Evolutionary conservation across 2,113 vertebrate species (phyloP), one percentile per base, ranked within the genome.

Genomic region (Ramphastos sulfuratus): DNA sequence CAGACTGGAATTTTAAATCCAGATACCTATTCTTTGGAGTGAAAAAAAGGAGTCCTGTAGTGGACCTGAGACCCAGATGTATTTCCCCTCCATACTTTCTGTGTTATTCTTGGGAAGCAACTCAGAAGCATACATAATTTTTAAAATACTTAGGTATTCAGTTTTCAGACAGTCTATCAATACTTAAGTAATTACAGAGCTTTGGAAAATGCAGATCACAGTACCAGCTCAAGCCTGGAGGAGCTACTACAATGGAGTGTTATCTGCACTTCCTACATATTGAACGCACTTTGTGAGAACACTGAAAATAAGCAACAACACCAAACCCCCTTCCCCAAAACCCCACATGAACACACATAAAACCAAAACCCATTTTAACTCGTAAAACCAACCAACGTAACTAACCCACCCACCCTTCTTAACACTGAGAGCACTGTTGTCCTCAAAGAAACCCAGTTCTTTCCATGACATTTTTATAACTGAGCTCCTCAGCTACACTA

Each of bases 181-280:
- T 60, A 75, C 33, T 67, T 48, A 56, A 0, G 4, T 10, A 3
- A 74, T 33, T 21, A 46, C 0, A 52, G 28, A 0, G 1, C 15
- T 64, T 48, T 33, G 30, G 61, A 28, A 67, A 48, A 74, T 0
- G 11, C 0, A 0, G 18, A 66, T 33, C 35, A 74, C 12, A 35
- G 18, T 12, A 44, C 11, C 6, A 10, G 33, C 24, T 52, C 48
- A 48, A 64, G 37, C 11, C 6, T 16, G 9, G 4, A 82, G 18
- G 4, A 48, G 3, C 31, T 37, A 69, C 60, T 18, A 27, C 67
- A 33, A 56, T 35, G 23, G 63, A 25, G 15, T 75, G 21, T 12
- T 46, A 9, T 2, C 31, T 30, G 31, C 33, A 50, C 15, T 33
- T 66, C 46, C 30, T 50, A 33, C 1, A 0, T 3, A 39, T 30